A percentile compares a stretch with the other conserved stretches of the same genome.
Conservation (phyloP, 2,797 vertebrate species). For the Macrochelys suwanniensis region DNA sequence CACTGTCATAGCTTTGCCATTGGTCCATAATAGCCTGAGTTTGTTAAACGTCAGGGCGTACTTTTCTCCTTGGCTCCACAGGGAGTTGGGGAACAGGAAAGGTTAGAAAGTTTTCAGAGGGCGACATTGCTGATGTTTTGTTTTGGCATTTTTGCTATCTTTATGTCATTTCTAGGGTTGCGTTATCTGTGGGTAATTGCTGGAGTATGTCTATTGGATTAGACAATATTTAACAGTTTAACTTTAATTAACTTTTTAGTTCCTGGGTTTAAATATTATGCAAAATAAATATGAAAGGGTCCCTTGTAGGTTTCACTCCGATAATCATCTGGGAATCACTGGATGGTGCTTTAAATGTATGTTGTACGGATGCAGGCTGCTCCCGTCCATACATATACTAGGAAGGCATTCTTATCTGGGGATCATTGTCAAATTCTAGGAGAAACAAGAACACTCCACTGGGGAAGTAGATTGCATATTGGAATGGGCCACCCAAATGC, state of each 20-base stretch:
- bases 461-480: not conserved
- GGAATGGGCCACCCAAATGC: not conserved
- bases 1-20: not conserved
- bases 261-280: not conserved
- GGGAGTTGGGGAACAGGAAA: not conserved
- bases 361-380: not conserved
- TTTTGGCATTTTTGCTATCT: conserved; percentile 1
- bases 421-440: not conserved
- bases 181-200: conserved; percentile 9
- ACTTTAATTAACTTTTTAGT: not conserved
- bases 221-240: conserved; percentile 45
- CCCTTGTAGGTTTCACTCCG: accelerated
- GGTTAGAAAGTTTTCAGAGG: accelerated
- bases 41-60: not conserved
- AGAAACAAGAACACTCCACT: not conserved
- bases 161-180: not conserved
- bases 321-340: not conserved
- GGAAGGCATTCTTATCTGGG: accelerated
- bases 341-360: not conserved
- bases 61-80: not conserved
- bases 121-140: not conserved
- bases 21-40: accelerated
- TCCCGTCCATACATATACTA: not conserved
- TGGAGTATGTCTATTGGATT: conserved; percentile 22
- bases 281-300: not conserved